These are phyloP conservation scores for Carcharodon carcharias DNA, from an alignment of 2,797 vertebrate species.

Conservation along the genomic window DNA sequence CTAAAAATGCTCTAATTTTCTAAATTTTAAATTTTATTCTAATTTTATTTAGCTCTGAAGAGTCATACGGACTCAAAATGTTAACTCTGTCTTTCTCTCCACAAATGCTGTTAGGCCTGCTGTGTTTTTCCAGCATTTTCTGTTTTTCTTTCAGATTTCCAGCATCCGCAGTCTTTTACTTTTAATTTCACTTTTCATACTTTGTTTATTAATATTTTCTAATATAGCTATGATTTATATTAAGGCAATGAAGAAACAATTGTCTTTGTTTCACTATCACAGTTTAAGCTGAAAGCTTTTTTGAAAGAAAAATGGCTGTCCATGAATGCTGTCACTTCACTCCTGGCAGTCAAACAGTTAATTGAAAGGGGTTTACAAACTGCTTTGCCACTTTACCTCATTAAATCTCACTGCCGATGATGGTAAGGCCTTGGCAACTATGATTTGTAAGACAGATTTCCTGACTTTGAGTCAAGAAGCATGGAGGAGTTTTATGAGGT, in stretches of 20 bases:
- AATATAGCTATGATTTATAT: not conserved
- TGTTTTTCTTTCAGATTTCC: too few species aligned
- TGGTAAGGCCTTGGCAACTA: not conserved
- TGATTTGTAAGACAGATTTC: slow-evolving; percentile 10
- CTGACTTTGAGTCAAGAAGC: not conserved
- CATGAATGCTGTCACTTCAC: not conserved
- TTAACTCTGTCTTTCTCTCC: too few species aligned
- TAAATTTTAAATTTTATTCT: too few species aligned
- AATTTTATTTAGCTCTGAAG: too few species aligned
- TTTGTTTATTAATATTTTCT: not conserved
- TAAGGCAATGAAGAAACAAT: not conserved
- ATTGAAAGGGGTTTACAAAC: not conserved
- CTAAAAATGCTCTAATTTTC: too few species aligned
- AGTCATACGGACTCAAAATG: too few species aligned
- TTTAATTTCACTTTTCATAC: not conserved
- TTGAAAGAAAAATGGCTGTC: not conserved
- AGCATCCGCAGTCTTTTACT: too few species aligned
- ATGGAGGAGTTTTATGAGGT: not conserved
- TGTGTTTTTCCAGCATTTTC: too few species aligned
- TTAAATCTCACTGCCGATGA: slow-evolving; percentile 1
- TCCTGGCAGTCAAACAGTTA: not conserved
- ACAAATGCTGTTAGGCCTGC: too few species aligned
- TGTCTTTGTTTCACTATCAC: not conserved
- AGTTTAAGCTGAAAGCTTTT: not conserved
- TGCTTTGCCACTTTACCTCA: not conserved